These are phyloP conservation scores for Calidris pugnax DNA, from an alignment of 2,113 vertebrate species.

Conservation along the genomic window DNA sequence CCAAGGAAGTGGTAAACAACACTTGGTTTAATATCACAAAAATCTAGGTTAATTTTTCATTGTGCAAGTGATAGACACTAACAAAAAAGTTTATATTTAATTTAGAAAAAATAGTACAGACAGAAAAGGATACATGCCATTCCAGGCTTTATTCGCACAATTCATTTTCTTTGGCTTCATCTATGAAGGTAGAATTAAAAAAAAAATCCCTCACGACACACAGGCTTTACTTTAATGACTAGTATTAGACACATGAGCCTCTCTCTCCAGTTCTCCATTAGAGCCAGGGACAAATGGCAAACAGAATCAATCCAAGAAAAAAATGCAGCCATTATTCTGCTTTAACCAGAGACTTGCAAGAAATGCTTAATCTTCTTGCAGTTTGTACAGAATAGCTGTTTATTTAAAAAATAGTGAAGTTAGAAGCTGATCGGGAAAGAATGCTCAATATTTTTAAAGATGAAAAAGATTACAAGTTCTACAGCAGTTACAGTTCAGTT, in stretches of 20 bases:
- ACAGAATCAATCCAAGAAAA: slow-evolving; percentile 20
- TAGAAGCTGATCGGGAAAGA: background rate
- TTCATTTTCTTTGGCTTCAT: slow-evolving; percentile 1
- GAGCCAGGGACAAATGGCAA: slow-evolving; percentile 28
- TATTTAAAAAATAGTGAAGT: background rate
- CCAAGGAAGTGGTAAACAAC: background rate
- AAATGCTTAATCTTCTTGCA: background rate
- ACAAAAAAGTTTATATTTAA: background rate
- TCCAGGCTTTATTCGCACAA: background rate
- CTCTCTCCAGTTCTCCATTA: background rate
- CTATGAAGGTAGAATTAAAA: background rate
- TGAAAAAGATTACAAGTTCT: background rate
- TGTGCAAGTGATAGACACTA: background rate
- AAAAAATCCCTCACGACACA: background rate
- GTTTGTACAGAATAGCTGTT: background rate
- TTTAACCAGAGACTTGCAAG: background rate
- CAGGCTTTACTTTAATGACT: background rate
- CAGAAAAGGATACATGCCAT: background rate
- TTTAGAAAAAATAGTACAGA: background rate
- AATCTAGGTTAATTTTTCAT: background rate
- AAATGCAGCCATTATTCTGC: background rate
- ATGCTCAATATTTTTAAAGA: background rate
- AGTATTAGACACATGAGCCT: background rate
- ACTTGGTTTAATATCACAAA: background rate
- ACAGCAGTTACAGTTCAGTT: background rate